phyloP scores from a whole-genome alignment of 2,888 invertebrate species.

The Tetranychus truncatus region DNA sequence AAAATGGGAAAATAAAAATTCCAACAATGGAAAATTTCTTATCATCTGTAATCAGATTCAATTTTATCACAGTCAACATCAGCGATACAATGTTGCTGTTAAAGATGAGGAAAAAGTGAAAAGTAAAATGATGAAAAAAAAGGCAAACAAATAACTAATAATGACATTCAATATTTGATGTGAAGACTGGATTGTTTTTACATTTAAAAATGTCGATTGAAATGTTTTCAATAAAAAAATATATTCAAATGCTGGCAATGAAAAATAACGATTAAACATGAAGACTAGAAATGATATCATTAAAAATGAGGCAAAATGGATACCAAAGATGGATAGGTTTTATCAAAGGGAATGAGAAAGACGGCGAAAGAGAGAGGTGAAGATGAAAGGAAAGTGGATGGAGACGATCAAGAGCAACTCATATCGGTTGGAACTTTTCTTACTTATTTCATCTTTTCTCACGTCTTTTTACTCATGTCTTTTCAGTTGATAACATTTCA shows the following conservation, averaged over 20 bases:
- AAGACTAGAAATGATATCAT: neutral
- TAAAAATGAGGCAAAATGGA: neutral
- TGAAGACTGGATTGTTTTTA: neutral
- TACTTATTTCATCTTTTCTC: neutral
- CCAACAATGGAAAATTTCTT: neutral
- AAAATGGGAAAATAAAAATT: neutral
- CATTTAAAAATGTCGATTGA: neutral
- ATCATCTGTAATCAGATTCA: no score
- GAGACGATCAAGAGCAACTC: slow-evolving; percentile 3
- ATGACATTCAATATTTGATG: neutral
- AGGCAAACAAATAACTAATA: neutral
- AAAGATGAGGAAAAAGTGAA: neutral
- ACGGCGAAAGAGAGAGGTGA: slow-evolving; percentile 13
- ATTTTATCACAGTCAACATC: no score
- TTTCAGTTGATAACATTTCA: neutral
- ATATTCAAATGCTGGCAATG: neutral
- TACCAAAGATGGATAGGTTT: neutral
- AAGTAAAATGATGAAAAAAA: neutral
- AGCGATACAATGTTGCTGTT: no score
- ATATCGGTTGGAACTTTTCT: neutral
- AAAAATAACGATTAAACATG: neutral
- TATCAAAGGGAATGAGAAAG: neutral
- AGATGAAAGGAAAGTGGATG: slow-evolving; percentile 8
- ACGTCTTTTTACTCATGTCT: neutral
- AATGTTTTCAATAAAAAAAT: neutral